Percentiles rank a stretch among this genome's conserved stretches.
Conservation (phyloP, 2,797 vertebrate genomes). For the Cuniculus paca region DNA sequence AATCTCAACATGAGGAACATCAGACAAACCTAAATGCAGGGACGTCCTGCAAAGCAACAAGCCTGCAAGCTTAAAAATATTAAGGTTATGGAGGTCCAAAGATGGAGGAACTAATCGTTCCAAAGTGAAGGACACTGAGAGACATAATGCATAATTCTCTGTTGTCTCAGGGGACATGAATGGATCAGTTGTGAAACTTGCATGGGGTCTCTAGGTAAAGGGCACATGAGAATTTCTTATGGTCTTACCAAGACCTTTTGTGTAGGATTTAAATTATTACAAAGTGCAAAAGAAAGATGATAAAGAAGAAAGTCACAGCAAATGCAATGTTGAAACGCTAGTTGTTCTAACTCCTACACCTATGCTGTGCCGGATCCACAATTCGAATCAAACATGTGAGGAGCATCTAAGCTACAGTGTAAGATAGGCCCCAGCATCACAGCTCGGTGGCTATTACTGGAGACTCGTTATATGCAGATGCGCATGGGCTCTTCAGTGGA, state of each 20-base stretch:
- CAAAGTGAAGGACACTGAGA: not conserved
- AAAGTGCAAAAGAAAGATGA: not conserved
- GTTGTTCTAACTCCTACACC: not conserved
- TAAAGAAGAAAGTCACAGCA: not conserved
- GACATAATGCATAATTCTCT: not conserved
- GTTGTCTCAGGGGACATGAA: not conserved
- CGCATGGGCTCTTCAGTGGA: not conserved
- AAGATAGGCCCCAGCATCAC: not conserved
- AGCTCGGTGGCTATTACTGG: not conserved
- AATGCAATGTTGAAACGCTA: not conserved
- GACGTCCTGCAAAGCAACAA: not conserved
- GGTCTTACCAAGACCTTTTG: not conserved
- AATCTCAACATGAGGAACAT: not conserved
- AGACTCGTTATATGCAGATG: not conserved
- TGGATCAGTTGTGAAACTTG: not conserved
- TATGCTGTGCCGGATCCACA: not conserved
- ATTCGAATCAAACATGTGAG: not conserved
- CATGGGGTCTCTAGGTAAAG: conserved; percentile 10
- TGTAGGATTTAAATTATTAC: not conserved
- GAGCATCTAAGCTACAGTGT: not conserved
- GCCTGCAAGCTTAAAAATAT: not conserved
- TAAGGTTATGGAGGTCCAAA: not conserved
- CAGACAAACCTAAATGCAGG: not conserved
- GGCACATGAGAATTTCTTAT: not conserved
- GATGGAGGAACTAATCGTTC: not conserved